Base-by-base conservation (phyloP, 2,113 vertebrate species). In the Chloebia gouldiae region DNA sequence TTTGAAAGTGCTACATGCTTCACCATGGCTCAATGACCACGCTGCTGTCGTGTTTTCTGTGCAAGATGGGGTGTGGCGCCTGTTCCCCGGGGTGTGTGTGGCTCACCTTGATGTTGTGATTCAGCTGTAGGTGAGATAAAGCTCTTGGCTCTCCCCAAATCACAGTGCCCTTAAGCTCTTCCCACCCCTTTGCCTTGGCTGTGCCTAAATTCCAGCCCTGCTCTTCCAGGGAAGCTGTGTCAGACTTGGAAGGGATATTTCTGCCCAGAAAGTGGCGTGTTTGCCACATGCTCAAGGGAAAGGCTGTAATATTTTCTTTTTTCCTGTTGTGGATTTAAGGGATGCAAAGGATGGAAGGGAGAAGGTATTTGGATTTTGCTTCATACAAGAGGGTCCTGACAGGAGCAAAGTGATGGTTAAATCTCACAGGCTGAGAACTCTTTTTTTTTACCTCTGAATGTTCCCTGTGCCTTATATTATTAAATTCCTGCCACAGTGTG, bases 401-500 rank as follows among this genome's bases (percentile, higher is more conserved):
- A 78, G 64, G 73, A 88, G 75, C 16, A 25, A 94, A 95, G 88
- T 77, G 91, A 97, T 96, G 97, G 96, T 97, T 88, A 72, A 97
- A 96, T 98, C 98, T 99, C 97, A 97, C 98, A 98, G 98, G 98
- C 97, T 98, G 98, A 99, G 98, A 98, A 96, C 95, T 96, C 86
- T 96, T 47, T 80, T 88, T 97, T 88, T 97, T 98, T 96, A 96
- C 94, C 86, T 96, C 92, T 95, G 81, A 97, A 96, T 98, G 97
- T 99, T 98, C 96, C 95, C 97, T 93, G 90, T 97, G 97, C 96
- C 97, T 97, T 98, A 95, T 97, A 93, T 97, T 93, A 96, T 96
- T 97, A 97, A 94, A 96, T 94, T 95, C 90, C 91, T 96, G 73
- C 95, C 92, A 86, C 53, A 90, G 78, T 95, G 96, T 97, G 96